Evolutionary conservation across 2,797 vertebrate genomes (phyloP), one percentile per base, ranked within the genome.

Genomic region (Erpetoichthys calabaricus): DNA sequence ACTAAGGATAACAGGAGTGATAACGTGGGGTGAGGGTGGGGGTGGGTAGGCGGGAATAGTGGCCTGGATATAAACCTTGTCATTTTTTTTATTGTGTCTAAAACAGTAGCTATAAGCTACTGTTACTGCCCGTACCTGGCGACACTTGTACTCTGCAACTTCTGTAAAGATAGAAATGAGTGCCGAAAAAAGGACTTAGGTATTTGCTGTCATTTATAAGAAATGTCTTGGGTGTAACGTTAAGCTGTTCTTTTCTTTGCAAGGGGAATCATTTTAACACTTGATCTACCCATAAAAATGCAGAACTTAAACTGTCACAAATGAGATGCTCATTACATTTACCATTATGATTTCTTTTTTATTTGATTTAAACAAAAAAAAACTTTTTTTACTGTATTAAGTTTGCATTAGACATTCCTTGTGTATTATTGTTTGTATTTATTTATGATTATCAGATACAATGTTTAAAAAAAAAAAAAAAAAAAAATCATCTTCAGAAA

Each of bases 321-420:
- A 79, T 62, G 84, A 86, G 84, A 89, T 80, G 81, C 67, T 85
- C 85, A 93, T 79, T 84, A 73, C 73, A 75, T 86, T 89, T 89
- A 90, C 90, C 86, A 88, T 78, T 65, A 72, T 66, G 63, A 64
- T 62, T 64, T 80, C 71, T 69, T 76, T 81, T 90, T 93, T 80
- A 80, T 82, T 89, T 75, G 75, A 77, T 75, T 53, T 44, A 56
- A 42, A 58, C 52, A 55, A 50, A 63, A 67, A 66, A 67, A 70
- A 70, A 81, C 76, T 86, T 93, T 88, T 81, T 82, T 82, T 82
- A 79, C 41, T 10, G 41, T 42, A 82, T 90, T 87, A 80, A 76
- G 78, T 93, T 94, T 91, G 86, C 88, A 92, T 87, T 94, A 92
- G 86, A 94, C 92, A 92, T 95, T 92, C 90, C 88, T 92, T 85